Evolutionary conservation across 2,797 vertebrate genomes (phyloP).

Genomic region (Uromys caudimaculatus): DNA sequence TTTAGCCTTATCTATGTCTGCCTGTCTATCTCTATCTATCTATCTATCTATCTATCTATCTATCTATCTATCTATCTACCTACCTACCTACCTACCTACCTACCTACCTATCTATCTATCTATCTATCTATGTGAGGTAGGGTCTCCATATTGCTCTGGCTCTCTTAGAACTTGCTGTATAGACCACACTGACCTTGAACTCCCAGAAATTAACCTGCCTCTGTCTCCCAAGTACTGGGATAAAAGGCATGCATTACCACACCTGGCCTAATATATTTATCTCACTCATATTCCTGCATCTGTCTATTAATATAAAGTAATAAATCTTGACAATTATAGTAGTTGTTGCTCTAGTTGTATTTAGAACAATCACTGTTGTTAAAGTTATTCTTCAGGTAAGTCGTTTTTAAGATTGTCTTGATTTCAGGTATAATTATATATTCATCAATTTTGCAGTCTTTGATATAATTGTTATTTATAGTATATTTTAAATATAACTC

Average conservation of each 20-base stretch:
- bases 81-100: background rate
- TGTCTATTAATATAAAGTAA: background rate
- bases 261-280: background rate
- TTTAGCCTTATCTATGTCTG: background rate
- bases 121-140: background rate
- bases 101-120: background rate
- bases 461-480: background rate
- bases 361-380: slow-evolving; percentile 9
- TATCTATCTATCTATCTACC: background rate
- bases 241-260: background rate
- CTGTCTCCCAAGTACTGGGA: background rate
- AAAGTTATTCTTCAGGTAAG: slow-evolving; percentile 30
- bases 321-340: background rate
- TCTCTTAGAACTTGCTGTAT: background rate
- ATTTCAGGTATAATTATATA: slow-evolving; percentile 46
- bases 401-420: background rate
- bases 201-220: background rate
- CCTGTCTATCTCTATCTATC: too few relatives aligned
- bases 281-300: slow-evolving; percentile 11
- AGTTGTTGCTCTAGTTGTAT: slow-evolving; percentile 5
- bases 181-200: background rate
- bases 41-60: too few relatives aligned
- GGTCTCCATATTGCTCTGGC: background rate
- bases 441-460: background rate
- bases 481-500: slow-evolving; percentile 2